Evolutionary conservation across 2,888 invertebrate species (phyloP).

Genomic region (Himalopsyche japonica): DNA sequence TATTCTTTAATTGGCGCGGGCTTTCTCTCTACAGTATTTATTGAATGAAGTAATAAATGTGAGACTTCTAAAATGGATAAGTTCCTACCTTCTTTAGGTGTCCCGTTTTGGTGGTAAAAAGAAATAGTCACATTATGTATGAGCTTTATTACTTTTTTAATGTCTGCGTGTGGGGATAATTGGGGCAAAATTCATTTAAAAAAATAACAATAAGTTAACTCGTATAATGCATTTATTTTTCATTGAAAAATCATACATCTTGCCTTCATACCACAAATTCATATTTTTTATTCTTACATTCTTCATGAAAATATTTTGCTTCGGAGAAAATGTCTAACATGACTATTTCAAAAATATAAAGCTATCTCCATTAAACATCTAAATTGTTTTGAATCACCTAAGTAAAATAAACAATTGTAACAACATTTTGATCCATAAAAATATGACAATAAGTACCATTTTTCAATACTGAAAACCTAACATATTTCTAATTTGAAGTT

Average conservation of each 20-base stretch:
- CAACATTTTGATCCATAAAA: neutral
- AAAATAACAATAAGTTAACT: neutral
- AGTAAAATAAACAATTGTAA: neutral
- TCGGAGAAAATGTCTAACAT: constrained; percentile 16
- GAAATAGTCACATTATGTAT: no score
- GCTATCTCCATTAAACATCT: neutral
- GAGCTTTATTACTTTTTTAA: no score
- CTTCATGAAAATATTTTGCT: constrained; percentile 3
- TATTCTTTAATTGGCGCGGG: no score
- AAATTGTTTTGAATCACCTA: neutral
- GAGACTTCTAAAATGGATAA: no score
- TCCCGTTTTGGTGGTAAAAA: no score
- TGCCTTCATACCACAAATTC: neutral
- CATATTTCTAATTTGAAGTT: no score
- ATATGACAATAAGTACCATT: neutral
- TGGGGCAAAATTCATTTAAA: no score
- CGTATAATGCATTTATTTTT: neutral
- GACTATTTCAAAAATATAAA: constrained; percentile 31
- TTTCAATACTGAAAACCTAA: neutral
- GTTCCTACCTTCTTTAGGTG: no score
- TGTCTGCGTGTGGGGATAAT: no score
- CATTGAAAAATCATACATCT: neutral
- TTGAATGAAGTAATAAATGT: no score
- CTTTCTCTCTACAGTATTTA: no score
- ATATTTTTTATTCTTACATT: neutral